Evolutionary conservation across 30 jellyfish, hydroid and myxozoan genomes (phyloP), one percentile per base, ranked within the genome.

Genomic region (Nemopilema nomurai): DNA sequence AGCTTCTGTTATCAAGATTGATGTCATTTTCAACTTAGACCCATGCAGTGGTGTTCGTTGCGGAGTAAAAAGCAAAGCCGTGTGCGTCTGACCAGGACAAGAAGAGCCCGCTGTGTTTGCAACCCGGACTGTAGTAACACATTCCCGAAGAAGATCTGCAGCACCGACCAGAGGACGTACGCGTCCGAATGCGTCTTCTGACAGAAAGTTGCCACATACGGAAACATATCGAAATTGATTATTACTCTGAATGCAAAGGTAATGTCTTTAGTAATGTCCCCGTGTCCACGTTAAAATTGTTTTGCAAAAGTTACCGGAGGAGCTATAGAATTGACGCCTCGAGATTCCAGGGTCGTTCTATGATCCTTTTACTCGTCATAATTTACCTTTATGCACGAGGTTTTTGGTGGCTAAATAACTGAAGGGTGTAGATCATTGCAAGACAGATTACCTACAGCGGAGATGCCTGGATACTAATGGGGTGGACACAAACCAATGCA

Each of bases 121-220:
- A 23, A 62, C 29, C 92, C 91, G 8, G 91, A 83, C 31, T 90
- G 97, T 68, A 69, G 52, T 0, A 51, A 69, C 67, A 52, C 93
- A 24, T 69, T 17, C 77, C 23, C 22, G 52, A 87, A 87, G 24
- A 67, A 28, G 32, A 88, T 90, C 22, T 90, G 97, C 83, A 87
- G 97, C 67, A 82, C 97, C 18, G 79, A 90, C 68, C 88, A 89
- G 49, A 62, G 51, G 25, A 90, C 97, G 21, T 90, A 74, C 30
- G 29, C 83, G 28, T 29, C 29, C 65, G 93, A 90, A 82, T 90
- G 97, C 24, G 89, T 16, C 85, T 90, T 30, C 87, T 74, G 24
- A 74, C 80, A 21, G 86, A 67, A 22, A 63, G 87, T 25, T 90
- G 97, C 69, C 91, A 49, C 1, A 0, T 75, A 19, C 62, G 31